A percentile compares a stretch with the other conserved stretches of the same genome.
phyloP scores from a whole-genome alignment of 2,797 vertebrate genomes.

The Smutsia gigantea region DNA sequence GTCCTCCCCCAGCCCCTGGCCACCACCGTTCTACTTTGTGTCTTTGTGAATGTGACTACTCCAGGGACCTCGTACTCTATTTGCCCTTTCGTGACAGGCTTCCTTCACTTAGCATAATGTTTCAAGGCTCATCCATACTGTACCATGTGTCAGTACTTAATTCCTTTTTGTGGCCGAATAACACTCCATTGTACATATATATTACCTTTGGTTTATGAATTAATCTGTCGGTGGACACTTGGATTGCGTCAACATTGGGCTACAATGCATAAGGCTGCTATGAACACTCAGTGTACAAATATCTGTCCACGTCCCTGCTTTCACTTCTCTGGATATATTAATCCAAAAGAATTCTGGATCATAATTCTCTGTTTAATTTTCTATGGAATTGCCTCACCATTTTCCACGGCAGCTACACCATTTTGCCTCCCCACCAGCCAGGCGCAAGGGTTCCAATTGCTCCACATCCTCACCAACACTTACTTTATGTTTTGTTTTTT shows the following conservation, averaged over 20 bases:
- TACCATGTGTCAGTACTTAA: neutral
- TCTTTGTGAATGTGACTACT: neutral
- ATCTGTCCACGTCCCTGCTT: neutral
- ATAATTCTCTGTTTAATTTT: neutral
- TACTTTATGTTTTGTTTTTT: neutral
- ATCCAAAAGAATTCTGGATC: neutral
- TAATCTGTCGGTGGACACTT: neutral
- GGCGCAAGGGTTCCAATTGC: neutral
- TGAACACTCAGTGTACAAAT: neutral
- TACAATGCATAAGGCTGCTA: neutral
- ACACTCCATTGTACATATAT: neutral
- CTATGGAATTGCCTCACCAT: neutral
- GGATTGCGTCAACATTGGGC: neutral
- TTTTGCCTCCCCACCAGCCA: neutral
- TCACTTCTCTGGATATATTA: neutral
- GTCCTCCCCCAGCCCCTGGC: neutral
- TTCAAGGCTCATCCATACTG: neutral
- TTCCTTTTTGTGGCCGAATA: neutral
- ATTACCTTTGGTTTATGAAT: neutral
- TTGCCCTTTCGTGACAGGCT: neutral
- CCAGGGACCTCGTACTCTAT: neutral
- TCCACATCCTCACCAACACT: neutral
- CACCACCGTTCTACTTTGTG: neutral
- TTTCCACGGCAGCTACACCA: neutral
- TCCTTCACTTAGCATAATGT: neutral